These are phyloP conservation scores for Dolichotis patagonum DNA, from an alignment of 2,113 vertebrate species.

Conservation along the genomic window DNA sequence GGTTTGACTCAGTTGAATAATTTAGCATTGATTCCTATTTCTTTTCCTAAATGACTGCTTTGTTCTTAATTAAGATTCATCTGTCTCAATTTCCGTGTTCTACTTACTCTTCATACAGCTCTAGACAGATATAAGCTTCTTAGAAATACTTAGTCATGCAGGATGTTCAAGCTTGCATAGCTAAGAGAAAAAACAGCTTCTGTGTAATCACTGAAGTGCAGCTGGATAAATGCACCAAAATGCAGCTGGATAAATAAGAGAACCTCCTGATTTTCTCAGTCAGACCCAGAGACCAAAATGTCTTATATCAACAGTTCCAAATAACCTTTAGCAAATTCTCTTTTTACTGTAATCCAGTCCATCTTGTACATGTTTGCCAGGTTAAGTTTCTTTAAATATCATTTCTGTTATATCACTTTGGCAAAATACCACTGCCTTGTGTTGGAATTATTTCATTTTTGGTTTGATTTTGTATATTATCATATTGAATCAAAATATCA, in stretches of 20 bases:
- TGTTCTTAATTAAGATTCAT: not conserved
- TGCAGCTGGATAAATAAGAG: not conserved
- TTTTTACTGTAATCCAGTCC: not conserved
- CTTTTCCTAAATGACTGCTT: not conserved
- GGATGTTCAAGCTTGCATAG: not conserved
- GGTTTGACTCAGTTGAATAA: not conserved
- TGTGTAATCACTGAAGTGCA: not conserved
- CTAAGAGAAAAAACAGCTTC: not conserved
- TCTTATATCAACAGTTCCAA: not conserved
- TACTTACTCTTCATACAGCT: not conserved
- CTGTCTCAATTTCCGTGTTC: not conserved
- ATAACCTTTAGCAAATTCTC: not conserved
- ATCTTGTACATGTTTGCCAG: not conserved
- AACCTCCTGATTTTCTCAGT: not conserved
- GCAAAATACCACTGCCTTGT: not conserved
- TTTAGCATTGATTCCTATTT: not conserved
- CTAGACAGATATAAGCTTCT: not conserved
- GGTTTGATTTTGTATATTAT: not conserved
- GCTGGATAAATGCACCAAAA: not conserved
- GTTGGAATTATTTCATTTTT: not conserved
- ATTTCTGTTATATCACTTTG: not conserved
- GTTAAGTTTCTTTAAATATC: constrained; percentile 37
- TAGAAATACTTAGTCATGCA: not conserved
- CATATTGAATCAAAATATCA: not conserved
- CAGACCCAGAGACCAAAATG: not conserved